Base-by-base conservation (phyloP, 1,140 invertebrate species). In the Reticulitermes speratus region DNA sequence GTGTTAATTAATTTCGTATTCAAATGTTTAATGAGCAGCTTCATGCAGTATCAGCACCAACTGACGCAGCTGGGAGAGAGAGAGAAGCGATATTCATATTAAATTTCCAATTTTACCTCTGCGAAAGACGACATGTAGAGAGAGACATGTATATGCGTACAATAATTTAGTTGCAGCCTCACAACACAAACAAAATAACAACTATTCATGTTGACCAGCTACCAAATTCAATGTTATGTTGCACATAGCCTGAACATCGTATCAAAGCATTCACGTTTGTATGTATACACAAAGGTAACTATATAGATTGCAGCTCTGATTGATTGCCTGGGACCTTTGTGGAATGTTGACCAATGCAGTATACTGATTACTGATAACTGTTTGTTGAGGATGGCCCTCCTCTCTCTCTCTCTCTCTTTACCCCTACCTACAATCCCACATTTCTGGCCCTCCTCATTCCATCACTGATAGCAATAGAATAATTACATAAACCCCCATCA, bases 351-450 rank as follows among this genome's bases (percentile, higher is more conserved):
- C 84, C 84, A 84, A 84, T 84, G 84, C 84, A 32, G 84, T 84
- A 84, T 84, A 84, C 84, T 84, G 84, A 84, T 84, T 84, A 84
- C 84, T 84, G 84, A 84, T 84, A 84, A 84, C 84, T 84, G 84
- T 84, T 84, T 84, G 65, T 75, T 75, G 65, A 75, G 65, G 65
- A 75, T 75, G 65, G 65, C n/a, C n/a, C 65, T 23, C 25, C 48
- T 11, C 48, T 55, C 25, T 30, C n/a, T 30, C 65, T 75, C 65
- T 30, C 65, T 75, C 65, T 30, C 65, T 75, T 5, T 21, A 19
- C 52, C 52, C 19, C 19, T 21, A 5, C 19, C 25, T 30, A 75
- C n/a, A 30, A 30, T 25, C 65, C 25, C 65, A 55, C 19, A 25
- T 75, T 16, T 30, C 65, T 11, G 25, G 25, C 65, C n/a, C 65